These are phyloP conservation scores for Polypedilum pembai DNA, from an alignment of 1,140 invertebrate genomes.

Conservation along the genomic window DNA sequence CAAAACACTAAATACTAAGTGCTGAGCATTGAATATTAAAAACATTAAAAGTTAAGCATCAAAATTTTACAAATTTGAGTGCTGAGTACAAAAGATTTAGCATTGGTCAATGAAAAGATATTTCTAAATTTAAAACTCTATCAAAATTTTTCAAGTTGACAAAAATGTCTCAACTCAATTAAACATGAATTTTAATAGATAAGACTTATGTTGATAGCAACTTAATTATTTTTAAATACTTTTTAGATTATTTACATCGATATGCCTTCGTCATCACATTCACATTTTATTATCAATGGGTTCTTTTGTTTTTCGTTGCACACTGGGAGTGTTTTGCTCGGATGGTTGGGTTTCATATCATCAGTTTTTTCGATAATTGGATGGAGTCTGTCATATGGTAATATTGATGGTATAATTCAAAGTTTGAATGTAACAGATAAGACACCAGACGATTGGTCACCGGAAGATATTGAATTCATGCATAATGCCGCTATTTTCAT, in stretches of 20 bases:
- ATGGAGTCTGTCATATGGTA: neutral
- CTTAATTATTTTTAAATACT: neutral
- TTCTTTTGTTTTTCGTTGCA: neutral
- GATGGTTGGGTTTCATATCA: constrained; percentile 14
- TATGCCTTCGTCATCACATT: neutral
- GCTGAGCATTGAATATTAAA: no score
- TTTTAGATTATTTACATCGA: neutral
- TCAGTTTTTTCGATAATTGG: neutral
- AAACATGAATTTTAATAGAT: no score
- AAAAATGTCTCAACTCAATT: no score
- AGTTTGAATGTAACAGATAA: neutral
- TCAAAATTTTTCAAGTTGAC: no score
- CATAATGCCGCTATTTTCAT: neutral
- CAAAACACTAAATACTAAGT: no score
- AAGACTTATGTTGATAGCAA: neutral
- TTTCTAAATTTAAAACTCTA: no score
- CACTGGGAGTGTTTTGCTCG: neutral
- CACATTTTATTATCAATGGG: neutral
- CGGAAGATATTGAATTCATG: constrained; percentile 10
- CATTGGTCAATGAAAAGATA: no score
- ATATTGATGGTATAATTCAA: neutral
- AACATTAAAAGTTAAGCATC: no score
- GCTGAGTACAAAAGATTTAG: no score
- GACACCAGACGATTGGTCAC: neutral
- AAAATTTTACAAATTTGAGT: no score